These are phyloP conservation scores for Melanargia galathea DNA, from an alignment of 2,888 invertebrate species.

Conservation along the genomic window DNA sequence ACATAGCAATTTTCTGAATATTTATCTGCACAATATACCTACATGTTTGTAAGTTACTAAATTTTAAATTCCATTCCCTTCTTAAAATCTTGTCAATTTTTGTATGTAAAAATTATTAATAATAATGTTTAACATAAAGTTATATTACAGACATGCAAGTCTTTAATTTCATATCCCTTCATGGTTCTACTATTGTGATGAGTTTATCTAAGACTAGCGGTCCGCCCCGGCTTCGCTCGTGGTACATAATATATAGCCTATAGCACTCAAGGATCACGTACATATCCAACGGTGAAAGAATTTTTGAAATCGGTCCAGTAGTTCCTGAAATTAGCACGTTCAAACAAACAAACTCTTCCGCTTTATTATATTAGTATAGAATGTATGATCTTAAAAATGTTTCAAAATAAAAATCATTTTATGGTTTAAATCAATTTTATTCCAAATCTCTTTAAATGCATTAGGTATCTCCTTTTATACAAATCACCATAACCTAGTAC, in stretches of 20 bases:
- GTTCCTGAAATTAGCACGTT: too few species aligned
- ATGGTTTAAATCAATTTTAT: constrained; percentile 6
- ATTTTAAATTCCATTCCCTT: constrained; percentile 24
- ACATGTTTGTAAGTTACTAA: constrained; percentile 32
- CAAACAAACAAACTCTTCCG: too few species aligned
- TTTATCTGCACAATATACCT: constrained; percentile 23
- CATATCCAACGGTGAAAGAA: too few species aligned
- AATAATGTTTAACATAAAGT: constrained; percentile 2
- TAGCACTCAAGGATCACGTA: too few species aligned
- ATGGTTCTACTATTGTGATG: too few species aligned
- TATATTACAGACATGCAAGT: not conserved
- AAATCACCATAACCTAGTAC: not conserved
- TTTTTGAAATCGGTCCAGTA: too few species aligned
- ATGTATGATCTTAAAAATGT: not conserved
- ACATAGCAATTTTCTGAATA: constrained; percentile 14
- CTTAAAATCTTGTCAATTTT: constrained; percentile 10
- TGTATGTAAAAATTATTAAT: not conserved
- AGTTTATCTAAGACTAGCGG: too few species aligned
- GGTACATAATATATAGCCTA: too few species aligned
- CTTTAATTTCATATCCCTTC: not conserved
- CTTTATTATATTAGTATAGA: not conserved
- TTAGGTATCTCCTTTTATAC: not conserved
- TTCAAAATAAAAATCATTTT: not conserved
- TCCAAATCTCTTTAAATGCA: not conserved
- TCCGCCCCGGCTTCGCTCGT: too few species aligned